Base-by-base conservation (phyloP, 2,888 invertebrate species). In the Apamea monoglypha region DNA sequence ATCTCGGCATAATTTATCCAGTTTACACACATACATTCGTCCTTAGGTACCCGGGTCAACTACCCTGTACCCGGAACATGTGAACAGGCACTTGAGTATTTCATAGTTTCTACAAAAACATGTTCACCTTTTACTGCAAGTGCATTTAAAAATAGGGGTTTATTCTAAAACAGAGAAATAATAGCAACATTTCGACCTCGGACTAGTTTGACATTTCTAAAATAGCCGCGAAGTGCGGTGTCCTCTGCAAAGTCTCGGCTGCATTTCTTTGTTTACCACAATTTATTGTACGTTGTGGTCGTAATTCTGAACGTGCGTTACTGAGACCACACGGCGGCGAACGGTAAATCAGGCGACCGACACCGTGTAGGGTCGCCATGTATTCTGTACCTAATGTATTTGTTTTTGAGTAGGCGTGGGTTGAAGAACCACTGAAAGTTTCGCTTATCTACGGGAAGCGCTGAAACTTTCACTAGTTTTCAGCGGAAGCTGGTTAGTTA, bases 191-290 rank as follows among this genome's bases (percentile, higher is more conserved):
- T 36, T 21, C 78, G 82, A 81, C 89, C 89, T 89, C 87, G 88
- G 77, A 63, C 82, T 81, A 82, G 63, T 87, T 87, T 84, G 86
- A 89, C 86, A 84, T 86, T 75, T 87, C 83, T 69, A 87, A 88
- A 86, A 81, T 89, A 89, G 79, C 72, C 29, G 36, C 76, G 69
- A 74, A 69, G 72, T 77, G 81, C 81, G 81, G 75, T 69, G 84
- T 87, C 81, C 87, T 87, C 77, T 81, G 83, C 72, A 66, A 64
- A 83, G 82, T 77, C 72, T 76, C 80, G 72, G 78, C 59, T 88
- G 89, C 89, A 89, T 87, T 87, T 89, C 88, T 88, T 89, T 89
- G 87, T 87, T 77, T 78, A 70, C 77, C 70, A 82, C 85, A 81
- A 89, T 88, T 89, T 89, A 89, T 88, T 78, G 85, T 76, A 75